A percentile compares a stretch with the other conserved stretches of the same genome.
Evolutionary conservation across 2,113 vertebrate genomes (phyloP).

Genomic region (Ursus arctos): DNA sequence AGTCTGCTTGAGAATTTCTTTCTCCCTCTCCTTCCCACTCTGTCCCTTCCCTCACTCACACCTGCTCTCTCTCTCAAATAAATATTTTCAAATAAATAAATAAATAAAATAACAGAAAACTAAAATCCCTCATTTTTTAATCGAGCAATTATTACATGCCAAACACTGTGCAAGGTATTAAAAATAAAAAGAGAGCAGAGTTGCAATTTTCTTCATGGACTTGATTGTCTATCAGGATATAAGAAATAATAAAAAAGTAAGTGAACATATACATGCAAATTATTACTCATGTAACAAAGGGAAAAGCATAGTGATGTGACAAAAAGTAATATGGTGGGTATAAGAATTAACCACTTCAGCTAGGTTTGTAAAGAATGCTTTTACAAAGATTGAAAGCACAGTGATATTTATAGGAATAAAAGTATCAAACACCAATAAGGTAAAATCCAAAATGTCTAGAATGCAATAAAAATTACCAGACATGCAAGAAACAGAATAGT

Average conservation of each 20-base stretch:
- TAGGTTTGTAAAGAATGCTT: not conserved
- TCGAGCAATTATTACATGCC: not conserved
- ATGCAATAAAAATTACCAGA: not conserved
- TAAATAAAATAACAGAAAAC: not conserved
- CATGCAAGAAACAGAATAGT: not conserved
- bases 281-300: not conserved
- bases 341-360: not conserved
- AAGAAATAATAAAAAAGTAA: not conserved
- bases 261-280: not conserved
- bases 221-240: not conserved
- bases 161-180: not conserved
- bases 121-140: not conserved
- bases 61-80: not conserved
- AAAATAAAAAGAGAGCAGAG: not conserved
- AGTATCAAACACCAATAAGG: not conserved
- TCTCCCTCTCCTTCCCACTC: not conserved
- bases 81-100: not conserved
- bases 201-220: not conserved
- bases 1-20: not conserved
- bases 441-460: not conserved
- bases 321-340: not conserved
- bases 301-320: not conserved
- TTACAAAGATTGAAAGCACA: not conserved
- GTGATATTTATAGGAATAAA: not conserved
- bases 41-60: not conserved